Percentiles rank a stretch among this genome's conserved stretches.
These are phyloP conservation scores for rabbit (Oryctolagus cuniculus) DNA, from an alignment of 2,113 vertebrate genomes.

Conservation along the genomic window DNA sequence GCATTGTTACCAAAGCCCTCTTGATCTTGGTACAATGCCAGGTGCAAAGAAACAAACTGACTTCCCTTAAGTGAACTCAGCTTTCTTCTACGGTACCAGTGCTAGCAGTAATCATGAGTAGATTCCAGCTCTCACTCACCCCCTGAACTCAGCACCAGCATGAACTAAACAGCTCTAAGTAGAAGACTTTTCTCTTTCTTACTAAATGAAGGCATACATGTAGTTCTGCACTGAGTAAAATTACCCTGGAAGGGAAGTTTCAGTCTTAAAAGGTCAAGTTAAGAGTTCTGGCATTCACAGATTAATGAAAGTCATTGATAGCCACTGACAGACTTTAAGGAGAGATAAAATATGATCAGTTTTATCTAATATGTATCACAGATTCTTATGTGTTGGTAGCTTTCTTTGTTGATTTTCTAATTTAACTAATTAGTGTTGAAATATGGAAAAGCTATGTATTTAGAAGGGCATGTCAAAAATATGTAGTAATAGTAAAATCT, in stretches of 20 bases:
- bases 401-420: neutral
- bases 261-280: neutral
- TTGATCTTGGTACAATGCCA: neutral
- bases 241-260: neutral
- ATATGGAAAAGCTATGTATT: neutral
- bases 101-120: too few species aligned
- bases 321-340: neutral
- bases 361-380: neutral
- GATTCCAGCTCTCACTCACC: neutral
- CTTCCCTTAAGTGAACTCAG: neutral
- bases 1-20: neutral
- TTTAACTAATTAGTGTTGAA: neutral
- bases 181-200: neutral
- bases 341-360: neutral
- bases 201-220: neutral
- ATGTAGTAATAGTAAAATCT: neutral
- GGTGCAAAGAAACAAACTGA: neutral
- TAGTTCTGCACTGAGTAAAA: neutral
- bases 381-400: neutral
- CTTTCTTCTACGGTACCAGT: neutral
- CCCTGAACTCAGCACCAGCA: rapidly evolving
- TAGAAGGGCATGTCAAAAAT: neutral
- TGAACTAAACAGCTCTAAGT: neutral
- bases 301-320: neutral
- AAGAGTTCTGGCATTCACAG: neutral